Evolutionary conservation across 2,113 vertebrate genomes (phyloP).

Genomic region (Actinemys pallida): DNA sequence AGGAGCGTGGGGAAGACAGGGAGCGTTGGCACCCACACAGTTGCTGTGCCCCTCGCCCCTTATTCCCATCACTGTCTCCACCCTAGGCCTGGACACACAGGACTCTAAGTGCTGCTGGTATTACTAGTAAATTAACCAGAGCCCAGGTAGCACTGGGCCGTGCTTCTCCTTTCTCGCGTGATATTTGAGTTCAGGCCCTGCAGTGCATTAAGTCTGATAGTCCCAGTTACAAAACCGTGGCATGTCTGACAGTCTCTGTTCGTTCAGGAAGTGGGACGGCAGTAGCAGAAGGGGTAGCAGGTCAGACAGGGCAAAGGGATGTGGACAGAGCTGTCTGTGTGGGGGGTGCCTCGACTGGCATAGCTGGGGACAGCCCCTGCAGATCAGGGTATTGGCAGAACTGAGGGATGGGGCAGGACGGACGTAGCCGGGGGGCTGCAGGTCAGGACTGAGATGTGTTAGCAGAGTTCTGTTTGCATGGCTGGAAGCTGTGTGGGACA

Average conservation of each 20-base stretch:
- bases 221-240: background rate
- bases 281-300: background rate
- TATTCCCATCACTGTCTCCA: background rate
- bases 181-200: accelerated
- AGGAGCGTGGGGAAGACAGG: background rate
- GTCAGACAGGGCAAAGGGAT: background rate
- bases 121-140: background rate
- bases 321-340: background rate
- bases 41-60: background rate
- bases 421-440: conserved; percentile 60
- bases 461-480: conserved; percentile 20
- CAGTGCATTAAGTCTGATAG: background rate
- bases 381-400: background rate
- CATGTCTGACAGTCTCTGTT: background rate
- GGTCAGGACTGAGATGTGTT: conserved; percentile 66
- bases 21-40: background rate
- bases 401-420: conserved; percentile 59
- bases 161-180: background rate
- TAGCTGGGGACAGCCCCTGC: background rate
- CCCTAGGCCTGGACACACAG: background rate
- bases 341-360: no score
- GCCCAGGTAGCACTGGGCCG: accelerated
- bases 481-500: conserved; percentile 4
- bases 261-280: background rate
- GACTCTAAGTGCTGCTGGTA: background rate